Base-by-base conservation (phyloP, 2,797 vertebrate species). In the Enteromius radiatus region DNA sequence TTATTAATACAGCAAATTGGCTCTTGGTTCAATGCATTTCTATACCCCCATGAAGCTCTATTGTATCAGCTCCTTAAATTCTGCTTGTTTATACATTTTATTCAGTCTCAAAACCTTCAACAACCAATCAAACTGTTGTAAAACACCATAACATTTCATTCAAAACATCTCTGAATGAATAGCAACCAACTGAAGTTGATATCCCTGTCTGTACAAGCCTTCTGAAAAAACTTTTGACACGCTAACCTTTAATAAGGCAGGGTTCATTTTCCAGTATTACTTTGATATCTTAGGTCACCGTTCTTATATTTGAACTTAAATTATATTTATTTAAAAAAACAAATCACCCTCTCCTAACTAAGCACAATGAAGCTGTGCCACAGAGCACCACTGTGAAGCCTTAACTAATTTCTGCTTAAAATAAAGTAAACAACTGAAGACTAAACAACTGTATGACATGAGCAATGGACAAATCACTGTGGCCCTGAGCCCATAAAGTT, bases 1-100 rank as follows among this genome's bases (percentile, higher is more conserved):
- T 90, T 89, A 84, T 90, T 86, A 92, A 93, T 79, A 93, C 86
- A 52, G 87, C 88, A 87, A 89, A 91, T 86, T 91, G 90, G 89
- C 90, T 90, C 90, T 92, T 91, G 91, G 88, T 87, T 86, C 87
- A 89, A 89, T 89, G 91, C 90, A 85, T 84, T 90, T 91, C 87
- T 88, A 85, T 83, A 91, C 91, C 90, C 89, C 90, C 86, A 93
- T 88, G 85, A 88, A 80, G 90, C 63, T 76, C 23, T 83, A 88
- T 86, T 85, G 88, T 88, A 89, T 89, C 91, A 92, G 92, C 86
- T 89, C 86, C 36, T 47, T 26, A 43, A 54, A 36, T 69, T 81
- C 31, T 81, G 36, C 31, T 69, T 41, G 4, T 33, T 59, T 61
- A 12, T 54, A 54, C 36, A 36, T 7, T 69, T 36, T 63, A 15